Conservation (phyloP, 1,140 invertebrate species). For the Musca domestica region DNA sequence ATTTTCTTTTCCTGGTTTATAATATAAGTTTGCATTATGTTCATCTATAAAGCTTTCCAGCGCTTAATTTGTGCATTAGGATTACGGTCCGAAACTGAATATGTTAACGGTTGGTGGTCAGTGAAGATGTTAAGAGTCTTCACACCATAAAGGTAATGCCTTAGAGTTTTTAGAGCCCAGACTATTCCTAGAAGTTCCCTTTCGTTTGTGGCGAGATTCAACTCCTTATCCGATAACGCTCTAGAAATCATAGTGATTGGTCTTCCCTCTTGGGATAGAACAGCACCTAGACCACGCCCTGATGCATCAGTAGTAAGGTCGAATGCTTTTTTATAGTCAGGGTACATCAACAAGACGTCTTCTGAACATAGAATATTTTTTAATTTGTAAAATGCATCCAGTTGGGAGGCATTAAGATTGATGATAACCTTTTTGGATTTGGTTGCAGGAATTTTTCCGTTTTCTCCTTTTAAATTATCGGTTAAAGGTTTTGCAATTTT, state of each 20-base stretch:
- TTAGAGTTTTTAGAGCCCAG: no score
- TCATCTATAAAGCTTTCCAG: no score
- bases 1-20: no score
- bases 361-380: slow-evolving; percentile 5
- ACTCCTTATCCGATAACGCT: slow-evolving; percentile 34
- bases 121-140: no score
- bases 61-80: no score
- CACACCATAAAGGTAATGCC: no score
- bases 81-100: no score
- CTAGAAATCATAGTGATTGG: slow-evolving; percentile 44
- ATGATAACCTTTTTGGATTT: slow-evolving; percentile 7
- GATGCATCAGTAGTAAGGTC: slow-evolving; percentile 27
- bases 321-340: slow-evolving; percentile 25
- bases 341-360: background rate
- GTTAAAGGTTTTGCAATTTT: slow-evolving; percentile 37
- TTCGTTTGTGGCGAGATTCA: background rate
- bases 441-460: background rate
- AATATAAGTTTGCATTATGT: no score
- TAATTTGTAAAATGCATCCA: slow-evolving; percentile 1
- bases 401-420: background rate
- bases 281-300: slow-evolving; percentile 33
- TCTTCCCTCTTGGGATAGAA: slow-evolving; percentile 36
- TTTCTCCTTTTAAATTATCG: slow-evolving; percentile 8
- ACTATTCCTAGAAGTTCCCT: no score
- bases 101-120: no score